phyloP scores from a whole-genome alignment of 2,797 vertebrate species.

The Scolopax rusticola region DNA sequence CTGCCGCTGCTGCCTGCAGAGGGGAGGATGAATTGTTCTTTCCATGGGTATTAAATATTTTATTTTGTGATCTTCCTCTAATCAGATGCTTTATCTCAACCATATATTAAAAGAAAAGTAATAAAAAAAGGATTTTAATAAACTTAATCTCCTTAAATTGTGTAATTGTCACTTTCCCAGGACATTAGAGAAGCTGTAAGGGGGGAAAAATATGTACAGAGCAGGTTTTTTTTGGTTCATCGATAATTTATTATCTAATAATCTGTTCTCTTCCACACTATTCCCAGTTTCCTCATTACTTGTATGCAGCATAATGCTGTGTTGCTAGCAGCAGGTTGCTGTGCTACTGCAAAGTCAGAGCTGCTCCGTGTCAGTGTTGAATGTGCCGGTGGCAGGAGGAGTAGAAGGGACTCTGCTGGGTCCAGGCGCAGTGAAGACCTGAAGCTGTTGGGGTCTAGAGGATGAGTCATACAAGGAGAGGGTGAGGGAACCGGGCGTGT shows the following conservation, averaged over 20 bases:
- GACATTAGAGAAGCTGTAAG: constrained; percentile 35
- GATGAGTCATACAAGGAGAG: no score
- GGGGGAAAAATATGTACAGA: constrained; percentile 22
- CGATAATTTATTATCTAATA: constrained; percentile 76
- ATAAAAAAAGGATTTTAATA: constrained; percentile 68
- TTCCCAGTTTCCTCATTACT: constrained; percentile 70
- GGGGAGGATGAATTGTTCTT: background rate
- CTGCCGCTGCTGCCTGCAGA: background rate
- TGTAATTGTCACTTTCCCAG: constrained; percentile 58
- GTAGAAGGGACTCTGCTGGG: background rate
- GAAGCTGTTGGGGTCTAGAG: background rate
- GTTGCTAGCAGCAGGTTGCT: constrained; percentile 51
- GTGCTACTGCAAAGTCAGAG: constrained; percentile 12
- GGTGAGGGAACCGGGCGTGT: no score
- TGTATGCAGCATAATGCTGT: background rate
- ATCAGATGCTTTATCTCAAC: constrained; percentile 44
- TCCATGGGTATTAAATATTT: constrained; percentile 35
- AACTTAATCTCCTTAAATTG: constrained; percentile 65
- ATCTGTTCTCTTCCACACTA: constrained; percentile 44
- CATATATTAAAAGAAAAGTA: constrained; percentile 27
- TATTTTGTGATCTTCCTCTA: constrained; percentile 49
- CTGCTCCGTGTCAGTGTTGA: background rate
- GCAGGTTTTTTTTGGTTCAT: constrained; percentile 10
- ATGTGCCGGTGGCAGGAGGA: background rate
- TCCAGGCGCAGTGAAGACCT: background rate